A percentile compares a stretch with the other conserved stretches of the same genome.
phyloP scores from a whole-genome alignment of 2,113 vertebrate species.

The Pteruthius melanotis region DNA sequence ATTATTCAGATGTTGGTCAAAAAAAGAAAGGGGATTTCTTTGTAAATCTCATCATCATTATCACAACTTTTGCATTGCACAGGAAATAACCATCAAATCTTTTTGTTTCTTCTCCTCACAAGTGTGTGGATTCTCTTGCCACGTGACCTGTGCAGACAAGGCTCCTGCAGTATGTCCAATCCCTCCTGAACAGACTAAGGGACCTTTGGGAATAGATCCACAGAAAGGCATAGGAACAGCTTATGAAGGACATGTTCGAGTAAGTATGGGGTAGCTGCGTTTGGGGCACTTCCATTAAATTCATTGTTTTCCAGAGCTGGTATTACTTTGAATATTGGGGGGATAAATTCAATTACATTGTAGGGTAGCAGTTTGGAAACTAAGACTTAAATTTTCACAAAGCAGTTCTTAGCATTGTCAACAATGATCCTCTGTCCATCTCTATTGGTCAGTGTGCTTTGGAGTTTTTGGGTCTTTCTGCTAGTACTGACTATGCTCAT shows the following conservation, averaged over 20 bases:
- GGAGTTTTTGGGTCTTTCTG: not conserved
- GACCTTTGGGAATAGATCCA: slow-evolving; percentile 93
- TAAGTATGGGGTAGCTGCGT: slow-evolving; percentile 67
- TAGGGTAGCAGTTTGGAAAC: not conserved
- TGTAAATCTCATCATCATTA: not conserved
- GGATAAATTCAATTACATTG: not conserved
- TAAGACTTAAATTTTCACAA: not conserved
- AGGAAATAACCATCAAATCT: not conserved
- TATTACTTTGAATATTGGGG: not conserved
- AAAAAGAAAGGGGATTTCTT: not conserved
- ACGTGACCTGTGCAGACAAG: slow-evolving; percentile 97
- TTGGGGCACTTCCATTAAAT: not conserved
- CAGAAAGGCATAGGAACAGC: slow-evolving; percentile 95
- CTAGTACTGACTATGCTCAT: not conserved
- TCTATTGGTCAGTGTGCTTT: not conserved
- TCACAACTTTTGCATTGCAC: not conserved
- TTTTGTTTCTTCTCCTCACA: not conserved
- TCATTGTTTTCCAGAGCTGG: not conserved
- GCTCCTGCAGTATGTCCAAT: slow-evolving; percentile 93
- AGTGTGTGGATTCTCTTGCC: slow-evolving; percentile 98
- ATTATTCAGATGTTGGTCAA: not conserved
- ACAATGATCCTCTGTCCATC: not conserved
- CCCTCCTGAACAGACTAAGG: slow-evolving; percentile 93
- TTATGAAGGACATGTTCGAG: slow-evolving; percentile 93
- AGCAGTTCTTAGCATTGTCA: not conserved